A percentile compares a stretch with the other conserved stretches of the same genome.
phyloP scores from a whole-genome alignment of 1,140 invertebrate species.

The Aphelinus atriplicis region DNA sequence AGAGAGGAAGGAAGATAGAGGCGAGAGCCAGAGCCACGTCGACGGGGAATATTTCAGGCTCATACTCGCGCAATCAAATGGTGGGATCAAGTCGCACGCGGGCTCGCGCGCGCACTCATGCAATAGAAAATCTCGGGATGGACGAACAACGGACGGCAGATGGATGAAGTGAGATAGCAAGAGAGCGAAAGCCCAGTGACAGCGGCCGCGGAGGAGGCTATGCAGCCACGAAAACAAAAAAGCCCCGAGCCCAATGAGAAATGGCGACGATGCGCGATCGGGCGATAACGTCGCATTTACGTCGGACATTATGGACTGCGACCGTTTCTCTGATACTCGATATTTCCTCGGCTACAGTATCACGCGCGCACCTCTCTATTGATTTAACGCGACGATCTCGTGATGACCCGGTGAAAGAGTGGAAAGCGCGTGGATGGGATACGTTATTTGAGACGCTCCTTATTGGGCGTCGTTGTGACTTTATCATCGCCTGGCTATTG shows the following conservation, averaged over 20 bases:
- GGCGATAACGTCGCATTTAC: constrained; percentile 7
- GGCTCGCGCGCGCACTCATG: neutral
- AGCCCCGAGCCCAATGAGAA: neutral
- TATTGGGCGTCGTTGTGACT: too few relatives aligned
- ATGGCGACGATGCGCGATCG: neutral
- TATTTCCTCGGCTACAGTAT: neutral
- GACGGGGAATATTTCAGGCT: too few relatives aligned
- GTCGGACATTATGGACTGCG: constrained; percentile 4
- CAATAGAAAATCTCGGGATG: constrained; percentile 14
- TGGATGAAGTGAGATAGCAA: constrained; percentile 1
- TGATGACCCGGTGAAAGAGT: too few relatives aligned
- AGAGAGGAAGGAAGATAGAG: too few relatives aligned
- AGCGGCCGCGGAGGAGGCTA: neutral
- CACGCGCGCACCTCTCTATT: too few relatives aligned
- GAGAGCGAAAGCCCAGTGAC: too few relatives aligned
- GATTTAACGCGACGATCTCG: too few relatives aligned
- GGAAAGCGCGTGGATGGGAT: too few relatives aligned
- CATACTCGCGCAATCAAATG: constrained; percentile 2
- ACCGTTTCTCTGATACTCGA: constrained; percentile 16
- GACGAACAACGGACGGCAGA: neutral
- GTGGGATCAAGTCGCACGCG: neutral
- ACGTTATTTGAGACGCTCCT: too few relatives aligned
- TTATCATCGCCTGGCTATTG: too few relatives aligned
- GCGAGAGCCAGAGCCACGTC: neutral
- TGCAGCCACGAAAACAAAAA: too few relatives aligned